Evolutionary conservation across 2,797 vertebrate species (phyloP).

Genomic region (Sebastes hopkinsi): DNA sequence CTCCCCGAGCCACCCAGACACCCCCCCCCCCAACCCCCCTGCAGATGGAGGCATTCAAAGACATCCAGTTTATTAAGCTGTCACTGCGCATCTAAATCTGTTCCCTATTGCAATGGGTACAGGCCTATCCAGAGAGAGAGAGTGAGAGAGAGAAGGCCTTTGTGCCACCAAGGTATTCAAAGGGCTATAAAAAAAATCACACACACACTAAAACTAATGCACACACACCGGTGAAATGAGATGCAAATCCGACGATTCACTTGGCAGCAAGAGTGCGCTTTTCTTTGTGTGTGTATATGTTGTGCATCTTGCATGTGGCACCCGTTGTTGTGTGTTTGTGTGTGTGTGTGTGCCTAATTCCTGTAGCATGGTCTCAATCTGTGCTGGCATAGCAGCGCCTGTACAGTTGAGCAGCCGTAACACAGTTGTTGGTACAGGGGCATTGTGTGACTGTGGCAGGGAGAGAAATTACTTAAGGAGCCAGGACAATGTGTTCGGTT

Average conservation of each 20-base stretch:
- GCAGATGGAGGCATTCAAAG: constrained; percentile 82
- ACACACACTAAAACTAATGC: constrained; percentile 71
- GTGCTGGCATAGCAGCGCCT: constrained; percentile 88
- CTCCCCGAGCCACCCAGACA: constrained; percentile 66
- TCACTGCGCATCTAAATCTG: constrained; percentile 97
- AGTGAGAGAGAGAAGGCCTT: constrained; percentile 77
- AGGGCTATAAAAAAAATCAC: constrained; percentile 74
- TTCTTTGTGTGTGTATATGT: constrained; percentile 62
- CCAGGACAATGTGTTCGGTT: constrained; percentile 87
- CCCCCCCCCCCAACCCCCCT: constrained; percentile 73
- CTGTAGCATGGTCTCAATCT: constrained; percentile 88
- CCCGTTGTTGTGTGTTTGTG: constrained; percentile 46
- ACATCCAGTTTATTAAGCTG: constrained; percentile 94
- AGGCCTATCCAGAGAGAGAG: constrained; percentile 75
- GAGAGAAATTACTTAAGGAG: constrained; percentile 89
- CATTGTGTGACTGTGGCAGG: constrained; percentile 92
- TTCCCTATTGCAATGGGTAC: constrained; percentile 91
- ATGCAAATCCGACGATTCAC: constrained; percentile 96
- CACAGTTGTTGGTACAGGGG: constrained; percentile 93
- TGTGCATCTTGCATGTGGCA: constrained; percentile 51
- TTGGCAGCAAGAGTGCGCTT: constrained; percentile 84
- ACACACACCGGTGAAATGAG: constrained; percentile 87
- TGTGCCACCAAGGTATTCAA: constrained; percentile 90
- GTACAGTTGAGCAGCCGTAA: constrained; percentile 92
- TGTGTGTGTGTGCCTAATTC: constrained; percentile 82